Conservation (phyloP, 2,113 vertebrate species). For the Caloenas nicobarica region DNA sequence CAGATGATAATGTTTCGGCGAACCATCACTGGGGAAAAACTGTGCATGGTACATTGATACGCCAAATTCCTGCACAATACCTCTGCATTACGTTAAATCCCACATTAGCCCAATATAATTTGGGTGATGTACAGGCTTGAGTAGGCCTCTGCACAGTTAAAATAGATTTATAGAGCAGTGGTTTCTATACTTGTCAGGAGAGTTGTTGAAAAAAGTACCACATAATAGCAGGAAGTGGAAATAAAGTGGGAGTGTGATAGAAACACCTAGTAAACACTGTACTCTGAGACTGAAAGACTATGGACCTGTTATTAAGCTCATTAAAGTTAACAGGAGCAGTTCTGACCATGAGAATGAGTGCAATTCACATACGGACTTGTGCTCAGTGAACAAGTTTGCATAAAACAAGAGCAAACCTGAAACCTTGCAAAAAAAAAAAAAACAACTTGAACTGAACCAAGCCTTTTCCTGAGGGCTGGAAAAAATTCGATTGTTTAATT, state of each 20-base stretch:
- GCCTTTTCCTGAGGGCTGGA: constrained; percentile 44
- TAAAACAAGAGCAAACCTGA: constrained; percentile 42
- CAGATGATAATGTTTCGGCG: not conserved
- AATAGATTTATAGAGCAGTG: not conserved
- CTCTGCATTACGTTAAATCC: not conserved
- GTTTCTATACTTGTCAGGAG: constrained; percentile 6
- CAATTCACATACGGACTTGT: not conserved
- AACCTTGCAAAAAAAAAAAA: not conserved
- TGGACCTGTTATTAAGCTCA: not conserved
- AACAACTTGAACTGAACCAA: not conserved
- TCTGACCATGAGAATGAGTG: not conserved
- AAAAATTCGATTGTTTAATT: constrained; percentile 63
- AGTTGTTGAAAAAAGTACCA: not conserved
- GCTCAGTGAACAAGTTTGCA: not conserved
- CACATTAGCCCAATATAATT: not conserved
- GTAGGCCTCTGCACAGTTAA: not conserved
- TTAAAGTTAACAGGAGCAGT: not conserved
- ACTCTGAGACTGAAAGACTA: not conserved
- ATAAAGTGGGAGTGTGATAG: not conserved
- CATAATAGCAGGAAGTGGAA: not conserved
- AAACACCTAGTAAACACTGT: not conserved
- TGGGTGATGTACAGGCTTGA: not conserved
- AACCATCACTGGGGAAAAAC: not conserved
- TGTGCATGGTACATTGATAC: not conserved
- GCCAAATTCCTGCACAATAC: not conserved